Base-by-base conservation (phyloP, 92 coral and sea anemone species). In the Epizoanthus illoricatus region DNA sequence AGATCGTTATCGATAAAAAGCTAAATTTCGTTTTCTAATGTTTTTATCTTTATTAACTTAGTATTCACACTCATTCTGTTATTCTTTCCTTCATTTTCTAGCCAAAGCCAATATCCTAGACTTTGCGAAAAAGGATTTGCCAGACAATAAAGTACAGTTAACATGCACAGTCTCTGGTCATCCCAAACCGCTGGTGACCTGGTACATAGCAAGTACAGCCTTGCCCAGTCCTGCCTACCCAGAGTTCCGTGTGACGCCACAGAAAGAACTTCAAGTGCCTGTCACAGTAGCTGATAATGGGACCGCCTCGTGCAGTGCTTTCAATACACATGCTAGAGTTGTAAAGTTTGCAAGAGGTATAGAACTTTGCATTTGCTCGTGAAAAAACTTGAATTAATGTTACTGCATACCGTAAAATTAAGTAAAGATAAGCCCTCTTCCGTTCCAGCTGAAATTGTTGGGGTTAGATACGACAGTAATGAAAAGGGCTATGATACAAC, bases 301-400 rank as follows among this genome's bases (percentile, higher is more conserved):
- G 62, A 86, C 84, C 24, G 89, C 93, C 56, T 62, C 90, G 41
- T 96, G 99, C 80, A 85, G 89, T 74, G 94, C 96, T 40, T 76
- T 79, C 11, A 96, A 93, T 85, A 89, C 89, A 0, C 97, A 87
- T 59, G 85, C 90, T 69, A 86, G 88, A 87, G 90, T 66, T 42
- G 80, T 84, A 36, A 86, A 80, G 71, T 68, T 86, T 71, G 96
- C 91, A 7, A 89, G 76, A 86, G 90, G 99, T 96, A 49, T 81
- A 86, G 90, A 52, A 15, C 17, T 69, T 54, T 69, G 54, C 12
- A 9, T 79, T 12, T 64, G 36, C 33, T 21, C 18, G 54, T 40
- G 49, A 55, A 3, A 5, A 18, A 13, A 43, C 13, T 18, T 9
- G 45, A 42, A 13, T 55, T 7, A 7, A 47, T 47, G 55, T 47